Conservation (phyloP, 92 coral and sea anemone species). For the Zoanthus sansibaricus region DNA sequence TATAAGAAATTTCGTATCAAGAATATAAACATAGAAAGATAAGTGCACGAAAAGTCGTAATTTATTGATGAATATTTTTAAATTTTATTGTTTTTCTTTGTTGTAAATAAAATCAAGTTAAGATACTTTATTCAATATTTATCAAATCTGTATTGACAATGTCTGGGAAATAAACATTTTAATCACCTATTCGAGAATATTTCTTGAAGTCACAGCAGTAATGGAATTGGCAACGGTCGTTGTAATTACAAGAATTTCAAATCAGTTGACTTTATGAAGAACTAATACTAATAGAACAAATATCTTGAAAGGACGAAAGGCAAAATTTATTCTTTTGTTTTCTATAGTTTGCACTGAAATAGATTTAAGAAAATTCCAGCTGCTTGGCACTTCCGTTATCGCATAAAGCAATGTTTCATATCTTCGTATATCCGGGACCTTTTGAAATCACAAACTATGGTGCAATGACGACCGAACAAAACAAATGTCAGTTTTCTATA, state of each 20-base stretch:
- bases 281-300: neutral
- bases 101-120: conserved; percentile 22
- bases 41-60: conserved; percentile 26
- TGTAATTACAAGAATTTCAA: conserved; percentile 1
- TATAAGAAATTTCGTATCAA: neutral
- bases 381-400: conserved; percentile 34
- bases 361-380: conserved; percentile 6
- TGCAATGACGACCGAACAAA: neutral
- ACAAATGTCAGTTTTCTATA: neutral
- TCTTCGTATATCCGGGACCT: conserved; percentile 3
- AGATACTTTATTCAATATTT: conserved; percentile 32
- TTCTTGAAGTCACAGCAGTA: neutral
- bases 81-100: conserved; percentile 9
- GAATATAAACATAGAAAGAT: neutral
- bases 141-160: conserved; percentile 24
- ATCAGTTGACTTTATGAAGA: neutral
- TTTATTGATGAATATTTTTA: conserved; percentile 30
- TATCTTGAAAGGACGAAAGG: conserved; percentile 1
- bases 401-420: neutral
- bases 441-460: neutral
- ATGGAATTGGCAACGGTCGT: neutral
- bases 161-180: neutral
- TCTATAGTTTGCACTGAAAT: conserved; percentile 1
- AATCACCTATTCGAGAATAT: neutral
- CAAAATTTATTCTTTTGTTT: neutral